Base-by-base conservation (phyloP, 2,797 vertebrate species). In the Characodon lateralis region DNA sequence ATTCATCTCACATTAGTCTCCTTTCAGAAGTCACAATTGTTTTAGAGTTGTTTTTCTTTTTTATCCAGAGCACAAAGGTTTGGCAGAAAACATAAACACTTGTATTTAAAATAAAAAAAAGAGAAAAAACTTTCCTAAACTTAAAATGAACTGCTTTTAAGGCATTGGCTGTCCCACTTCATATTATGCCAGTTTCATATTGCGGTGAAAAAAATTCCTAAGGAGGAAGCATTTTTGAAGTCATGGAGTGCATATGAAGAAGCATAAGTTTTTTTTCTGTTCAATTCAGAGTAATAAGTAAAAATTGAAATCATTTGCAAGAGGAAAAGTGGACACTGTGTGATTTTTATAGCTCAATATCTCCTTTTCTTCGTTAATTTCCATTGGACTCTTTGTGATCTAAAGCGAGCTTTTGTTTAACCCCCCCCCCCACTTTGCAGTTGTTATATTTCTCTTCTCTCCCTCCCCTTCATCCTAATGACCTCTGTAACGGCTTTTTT, bases 321-420 rank as follows among this genome's bases (percentile, higher is more conserved):
- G 76, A 91, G 88, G 85, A 92, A 91, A 83, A 87, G 77, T 63
- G 88, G 82, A 77, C 80, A 83, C 77, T 87, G 82, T 90, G 92
- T 93, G 79, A 93, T 93, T 95, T 95, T 95, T 91, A 95, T 94
- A 94, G 96, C 88, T 88, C 91, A 96, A 94, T 96, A 96, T 95
- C 94, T 94, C 93, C 92, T 92, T 96, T 96, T 96, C 96, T 96
- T 96, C 95, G 94, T 92, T 95, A 96, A 95, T 95, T 96, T 97
- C 96, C 96, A 95, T 96, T 94, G 95, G 87, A 94, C 90, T 93
- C 95, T 95, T 97, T 97, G 95, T 97, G 95, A 95, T 97, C 97
- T 96, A 91, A 94, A 92, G 83, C 82, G 73, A 85, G 84, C 91
- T 94, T 95, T 95, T 95, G 95, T 96, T 91, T 92, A 92, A 87